Evolutionary conservation across 2,797 vertebrate genomes (phyloP), one percentile per base, ranked within the genome.

Genomic region (Ctenochaetus hawaiiensis): DNA sequence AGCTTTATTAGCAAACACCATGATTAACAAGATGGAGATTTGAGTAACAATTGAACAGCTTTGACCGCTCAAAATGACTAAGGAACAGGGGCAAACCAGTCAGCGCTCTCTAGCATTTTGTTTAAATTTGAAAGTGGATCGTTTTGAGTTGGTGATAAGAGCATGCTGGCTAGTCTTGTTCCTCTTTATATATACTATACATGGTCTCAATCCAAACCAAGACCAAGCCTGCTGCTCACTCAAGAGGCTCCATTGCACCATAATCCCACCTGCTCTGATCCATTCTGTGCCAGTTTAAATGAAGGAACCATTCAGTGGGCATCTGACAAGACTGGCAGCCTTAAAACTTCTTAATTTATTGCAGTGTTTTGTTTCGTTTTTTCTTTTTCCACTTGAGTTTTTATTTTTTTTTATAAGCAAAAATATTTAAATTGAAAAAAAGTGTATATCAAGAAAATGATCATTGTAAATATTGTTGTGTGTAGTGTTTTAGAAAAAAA

Each of bases 311-410:
- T 41, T 48, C 4, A 58, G n/a, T 83, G 75, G 80, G 54, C 53
- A 78, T 91, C 93, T 84, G 95, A 96, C 57, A 70, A 91, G 79
- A 92, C 93, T 85, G 93, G 93, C 92, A 89, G 94, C 95, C 95
- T 96, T 96, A 95, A 95, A 88, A 89, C 87, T 89, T 90, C 75
- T 92, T 94, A 91, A 94, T 95, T 95, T 94, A 94, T 93, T 93
- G 91, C 85, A 90, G 89, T 90, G 81, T 92, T 93, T 86, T 79
- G 87, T 89, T 87, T 92, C 80, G 87, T 72, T 51, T 51, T 8
- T 20, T 51, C 78, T 83, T 89, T 80, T 90, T 90, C 87, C 80
- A 89, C 83, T 86, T 34, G 17, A 83, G 75, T 86, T 92, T 84
- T 90, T 77, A 54, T 68, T 85, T 84, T 86, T 81, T 93, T 94